phyloP scores from a whole-genome alignment of 2,888 invertebrate species.

The Chrysolina oricalcia region DNA sequence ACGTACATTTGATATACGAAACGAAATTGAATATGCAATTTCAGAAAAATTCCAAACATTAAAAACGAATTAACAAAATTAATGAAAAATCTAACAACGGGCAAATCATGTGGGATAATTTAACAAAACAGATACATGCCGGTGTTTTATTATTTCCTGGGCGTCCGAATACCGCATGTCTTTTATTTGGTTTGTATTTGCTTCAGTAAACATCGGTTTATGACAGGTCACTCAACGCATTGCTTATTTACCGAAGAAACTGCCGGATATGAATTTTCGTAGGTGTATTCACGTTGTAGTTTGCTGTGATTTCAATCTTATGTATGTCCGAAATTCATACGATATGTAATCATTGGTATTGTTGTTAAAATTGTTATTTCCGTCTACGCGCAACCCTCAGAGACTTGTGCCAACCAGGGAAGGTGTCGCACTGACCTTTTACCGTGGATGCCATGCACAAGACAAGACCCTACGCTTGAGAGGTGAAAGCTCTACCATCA shows the following conservation, averaged over 20 bases:
- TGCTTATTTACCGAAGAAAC: not conserved
- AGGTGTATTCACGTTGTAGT: not conserved
- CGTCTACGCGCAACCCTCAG: no score
- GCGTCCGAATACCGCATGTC: not conserved
- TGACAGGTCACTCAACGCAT: conserved; percentile 9
- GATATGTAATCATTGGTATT: no score
- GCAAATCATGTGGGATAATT: not conserved
- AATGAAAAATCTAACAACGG: not conserved
- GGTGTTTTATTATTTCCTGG: conserved; percentile 3
- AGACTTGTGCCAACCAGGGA: no score
- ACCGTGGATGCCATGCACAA: no score
- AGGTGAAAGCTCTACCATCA: no score
- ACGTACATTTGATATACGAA: no score
- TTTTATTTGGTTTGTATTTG: conserved; percentile 14
- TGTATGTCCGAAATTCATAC: no score
- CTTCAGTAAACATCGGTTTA: conserved; percentile 17
- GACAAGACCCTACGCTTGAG: no score
- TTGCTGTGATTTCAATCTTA: no score
- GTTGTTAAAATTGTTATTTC: no score
- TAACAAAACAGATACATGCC: not conserved
- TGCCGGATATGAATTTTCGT: not conserved
- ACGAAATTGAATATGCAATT: not conserved
- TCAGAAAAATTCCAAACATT: not conserved
- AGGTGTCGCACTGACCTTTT: no score
- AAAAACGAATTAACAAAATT: no score